Base-by-base conservation (phyloP, 2,888 invertebrate species). In the Metellina segmentata region DNA sequence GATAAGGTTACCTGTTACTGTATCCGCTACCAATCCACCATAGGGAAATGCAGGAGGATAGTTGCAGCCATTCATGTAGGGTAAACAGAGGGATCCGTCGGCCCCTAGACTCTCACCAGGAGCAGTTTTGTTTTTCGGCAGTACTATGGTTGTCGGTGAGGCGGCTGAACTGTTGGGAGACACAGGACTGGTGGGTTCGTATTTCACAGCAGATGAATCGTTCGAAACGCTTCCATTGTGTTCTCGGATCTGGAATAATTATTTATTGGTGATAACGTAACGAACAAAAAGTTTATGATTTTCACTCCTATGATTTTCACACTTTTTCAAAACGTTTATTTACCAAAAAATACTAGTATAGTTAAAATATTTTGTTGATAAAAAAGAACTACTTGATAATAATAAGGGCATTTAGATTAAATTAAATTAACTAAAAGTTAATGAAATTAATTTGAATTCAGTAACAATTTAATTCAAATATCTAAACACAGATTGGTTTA, bases 1-100 rank as follows among this genome's bases (percentile, higher is more conserved):
- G n/a, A 77, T 51, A 19, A 51, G 52, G n/a, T 74, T 81, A 89
- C 88, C 88, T 74, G 69, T n/a, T 16, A 61, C 69, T 6, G 48
- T 75, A 9, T 81, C 81, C 13, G 85, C 34, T 9, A 75, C 9
- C 0, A 79, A 16, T 74, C 72, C 85, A n/a, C 89, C 79, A 20
- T 81, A 92, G 5, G 92, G 92, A 79, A 92, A 92, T n/a, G 89
- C 92, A n/a, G 88, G 85, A 8, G 85, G 81, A 20, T 92, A 89
- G 20, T 52, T 78, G 7, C 81, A 91, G 7, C 92, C 92, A 19
- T 92, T 92, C 13, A 92, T 49, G 34, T 89, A 92, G 8, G 92
- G 85, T 74, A 78, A 19, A 34, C 79, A 71, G 0, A 81, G n/a
- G 53, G 72, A 0, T 13, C 51, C 53, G 0, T 70, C 71, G 9